Evolutionary conservation across 92 coral and sea anemone species (phyloP).

Genomic region (Meandrina meandrites): DNA sequence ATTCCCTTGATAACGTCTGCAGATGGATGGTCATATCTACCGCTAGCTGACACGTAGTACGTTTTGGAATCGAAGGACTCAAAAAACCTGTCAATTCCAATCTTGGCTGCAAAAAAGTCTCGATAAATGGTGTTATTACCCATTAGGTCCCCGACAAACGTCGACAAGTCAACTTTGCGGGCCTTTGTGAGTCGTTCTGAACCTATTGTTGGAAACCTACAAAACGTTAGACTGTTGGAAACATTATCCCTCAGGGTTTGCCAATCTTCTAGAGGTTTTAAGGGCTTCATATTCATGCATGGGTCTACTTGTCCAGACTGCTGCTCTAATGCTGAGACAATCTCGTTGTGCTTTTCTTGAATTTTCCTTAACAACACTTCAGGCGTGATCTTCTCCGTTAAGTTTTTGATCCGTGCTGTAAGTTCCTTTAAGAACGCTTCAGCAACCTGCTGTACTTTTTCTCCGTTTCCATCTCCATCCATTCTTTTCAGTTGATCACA

Average conservation of each 20-base stretch:
- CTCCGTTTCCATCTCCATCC: neutral
- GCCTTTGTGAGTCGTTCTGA: neutral
- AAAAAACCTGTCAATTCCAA: conserved; percentile 17
- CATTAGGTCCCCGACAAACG: neutral
- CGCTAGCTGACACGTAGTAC: conserved; percentile 16
- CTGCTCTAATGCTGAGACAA: neutral
- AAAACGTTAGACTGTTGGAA: neutral
- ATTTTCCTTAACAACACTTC: neutral
- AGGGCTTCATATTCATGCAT: neutral
- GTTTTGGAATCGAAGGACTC: conserved; percentile 31
- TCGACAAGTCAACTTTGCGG: neutral
- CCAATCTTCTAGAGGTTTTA: conserved; percentile 1
- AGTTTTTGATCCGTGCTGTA: neutral
- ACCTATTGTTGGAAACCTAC: neutral
- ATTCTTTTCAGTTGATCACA: neutral
- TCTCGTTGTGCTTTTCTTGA: neutral
- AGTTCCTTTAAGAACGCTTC: neutral
- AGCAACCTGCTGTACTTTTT: neutral
- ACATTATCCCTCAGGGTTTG: neutral
- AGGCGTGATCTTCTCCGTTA: neutral
- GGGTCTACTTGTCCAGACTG: neutral
- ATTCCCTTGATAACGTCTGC: conserved; percentile 24
- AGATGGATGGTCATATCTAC: conserved; percentile 10
- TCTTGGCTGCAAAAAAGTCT: conserved; percentile 3
- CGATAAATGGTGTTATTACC: neutral